A percentile compares a stretch with the other conserved stretches of the same genome.
Conservation (phyloP, 2,797 vertebrate species). For the Anguilla pacifica region DNA sequence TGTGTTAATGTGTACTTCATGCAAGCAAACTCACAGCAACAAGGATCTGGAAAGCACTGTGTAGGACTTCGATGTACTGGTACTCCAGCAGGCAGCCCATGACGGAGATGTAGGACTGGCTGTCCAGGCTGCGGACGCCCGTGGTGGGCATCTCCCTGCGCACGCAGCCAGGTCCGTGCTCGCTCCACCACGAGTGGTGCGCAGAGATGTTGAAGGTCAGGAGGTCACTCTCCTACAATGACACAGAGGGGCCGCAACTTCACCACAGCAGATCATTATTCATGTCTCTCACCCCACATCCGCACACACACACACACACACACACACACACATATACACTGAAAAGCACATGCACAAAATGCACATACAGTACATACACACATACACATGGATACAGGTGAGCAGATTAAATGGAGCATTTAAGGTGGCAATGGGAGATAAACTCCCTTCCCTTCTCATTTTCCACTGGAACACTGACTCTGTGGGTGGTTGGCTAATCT, state of each 20-base stretch:
- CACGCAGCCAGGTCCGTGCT: constrained; percentile 85
- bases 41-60: constrained; percentile 84
- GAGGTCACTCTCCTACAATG: constrained; percentile 81
- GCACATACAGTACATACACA: too few relatives aligned
- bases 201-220: constrained; percentile 89
- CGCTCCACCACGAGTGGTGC: constrained; percentile 90
- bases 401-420: neutral
- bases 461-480: neutral
- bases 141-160: constrained; percentile 71
- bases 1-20: constrained; percentile 3
- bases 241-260: constrained; percentile 14
- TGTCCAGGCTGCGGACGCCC: constrained; percentile 68
- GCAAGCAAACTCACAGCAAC: constrained; percentile 76
- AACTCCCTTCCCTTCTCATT: neutral
- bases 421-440: neutral
- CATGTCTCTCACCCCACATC: constrained; percentile 34
- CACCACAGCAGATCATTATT: neutral
- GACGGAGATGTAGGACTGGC: constrained; percentile 82
- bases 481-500: neutral
- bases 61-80: constrained; percentile 86
- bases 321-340: neutral
- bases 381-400: constrained; percentile 7
- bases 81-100: constrained; percentile 84
- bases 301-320: neutral
- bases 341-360: neutral